phyloP scores from a whole-genome alignment of 2,888 invertebrate species.

The Epirrita christyi region DNA sequence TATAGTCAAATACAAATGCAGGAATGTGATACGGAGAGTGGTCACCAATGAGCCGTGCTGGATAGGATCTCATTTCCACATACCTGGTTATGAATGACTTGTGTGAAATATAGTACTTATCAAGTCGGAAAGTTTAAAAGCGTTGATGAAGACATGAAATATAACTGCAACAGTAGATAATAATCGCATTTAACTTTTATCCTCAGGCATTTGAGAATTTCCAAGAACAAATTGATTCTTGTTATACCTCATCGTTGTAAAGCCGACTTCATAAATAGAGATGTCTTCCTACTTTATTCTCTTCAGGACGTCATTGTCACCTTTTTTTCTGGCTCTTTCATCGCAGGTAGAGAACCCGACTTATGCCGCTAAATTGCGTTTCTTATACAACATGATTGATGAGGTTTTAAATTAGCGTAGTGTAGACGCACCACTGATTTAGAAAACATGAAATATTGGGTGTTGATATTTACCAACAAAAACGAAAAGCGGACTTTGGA shows the following conservation, averaged over 20 bases:
- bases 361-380: slow-evolving; percentile 66
- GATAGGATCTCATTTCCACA: slow-evolving; percentile 53
- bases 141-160: slow-evolving; percentile 56
- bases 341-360: slow-evolving; percentile 70
- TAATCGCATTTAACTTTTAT: slow-evolving; percentile 57
- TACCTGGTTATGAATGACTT: slow-evolving; percentile 20
- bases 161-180: slow-evolving; percentile 38
- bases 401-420: slow-evolving; percentile 66
- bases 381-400: slow-evolving; percentile 74
- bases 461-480: slow-evolving; percentile 45
- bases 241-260: slow-evolving; percentile 33
- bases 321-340: slow-evolving; percentile 61
- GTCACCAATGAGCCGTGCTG: slow-evolving; percentile 69
- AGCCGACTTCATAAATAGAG: slow-evolving; percentile 74
- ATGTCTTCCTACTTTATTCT: slow-evolving; percentile 73
- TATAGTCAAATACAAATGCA: slow-evolving; percentile 69
- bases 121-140: slow-evolving; percentile 55
- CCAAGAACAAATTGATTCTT: slow-evolving; percentile 44
- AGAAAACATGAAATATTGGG: slow-evolving; percentile 46
- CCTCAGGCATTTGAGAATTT: slow-evolving; percentile 44
- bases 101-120: slow-evolving; percentile 2
- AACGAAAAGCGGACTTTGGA: slow-evolving; percentile 4
- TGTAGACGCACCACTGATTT: slow-evolving; percentile 28
- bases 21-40: slow-evolving; percentile 67
- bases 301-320: slow-evolving; percentile 71